These are phyloP conservation scores for Ormia ochracea DNA, from an alignment of 2,888 invertebrate species.

Conservation along the genomic window DNA sequence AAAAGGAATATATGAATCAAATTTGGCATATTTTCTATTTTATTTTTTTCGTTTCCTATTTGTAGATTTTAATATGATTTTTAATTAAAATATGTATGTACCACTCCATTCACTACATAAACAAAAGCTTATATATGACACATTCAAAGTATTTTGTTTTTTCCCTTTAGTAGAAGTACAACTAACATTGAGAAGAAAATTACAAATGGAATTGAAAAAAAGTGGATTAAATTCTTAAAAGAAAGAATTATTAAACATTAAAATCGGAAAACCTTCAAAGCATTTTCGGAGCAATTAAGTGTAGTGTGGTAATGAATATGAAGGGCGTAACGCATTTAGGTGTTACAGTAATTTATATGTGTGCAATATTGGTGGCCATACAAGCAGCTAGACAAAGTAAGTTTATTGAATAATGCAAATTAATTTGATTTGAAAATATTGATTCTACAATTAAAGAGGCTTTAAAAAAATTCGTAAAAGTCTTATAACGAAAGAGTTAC, in stretches of 20 bases:
- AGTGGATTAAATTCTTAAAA: background rate
- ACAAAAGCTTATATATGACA: no score
- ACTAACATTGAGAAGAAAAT: no score
- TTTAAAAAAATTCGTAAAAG: no score
- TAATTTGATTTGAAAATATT: background rate
- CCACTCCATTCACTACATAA: no score
- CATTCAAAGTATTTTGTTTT: no score
- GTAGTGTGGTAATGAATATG: conserved; percentile 19
- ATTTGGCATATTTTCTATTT: conserved; percentile 27
- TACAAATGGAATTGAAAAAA: conserved; percentile 30
- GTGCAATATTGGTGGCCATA: conserved; percentile 22
- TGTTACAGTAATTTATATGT: conserved; percentile 32
- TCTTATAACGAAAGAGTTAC: no score
- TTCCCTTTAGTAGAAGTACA: no score
- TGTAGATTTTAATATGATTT: conserved; percentile 12
- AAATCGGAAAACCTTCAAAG: background rate
- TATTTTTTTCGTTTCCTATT: background rate
- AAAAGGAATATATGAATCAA: conserved; percentile 17
- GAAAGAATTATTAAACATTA: background rate
- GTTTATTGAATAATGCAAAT: background rate
- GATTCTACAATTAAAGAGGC: background rate
- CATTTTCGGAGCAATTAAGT: background rate
- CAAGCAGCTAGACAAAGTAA: conserved; percentile 51
- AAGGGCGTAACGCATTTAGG: conserved; percentile 31
- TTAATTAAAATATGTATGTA: conserved; percentile 32